Base-by-base conservation (phyloP, 1,140 invertebrate species). In the Lineus longissimus region DNA sequence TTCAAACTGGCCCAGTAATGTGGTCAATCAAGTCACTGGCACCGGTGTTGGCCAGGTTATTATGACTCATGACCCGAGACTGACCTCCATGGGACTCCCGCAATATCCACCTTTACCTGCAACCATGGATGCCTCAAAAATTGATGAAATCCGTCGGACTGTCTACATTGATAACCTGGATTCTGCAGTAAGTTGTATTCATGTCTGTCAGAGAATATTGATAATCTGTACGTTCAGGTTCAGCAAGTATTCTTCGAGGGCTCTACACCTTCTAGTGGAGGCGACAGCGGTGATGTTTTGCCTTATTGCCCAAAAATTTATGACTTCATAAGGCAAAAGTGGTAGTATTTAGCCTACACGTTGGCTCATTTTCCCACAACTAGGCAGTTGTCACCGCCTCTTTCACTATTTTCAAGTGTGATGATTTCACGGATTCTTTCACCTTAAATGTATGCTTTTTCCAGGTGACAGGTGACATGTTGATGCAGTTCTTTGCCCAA, bases 81-180 rank as follows among this genome's bases (percentile, higher is more conserved):
- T 98, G 45, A 86, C 88, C 30, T 87, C 89, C 6, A 88, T 92
- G 65, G 91, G 90, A 60, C 81, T 99, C 17, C 93, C 95, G 0
- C 84, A 88, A 17, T 99, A 99, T 84, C 97, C 97, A 11, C 90
- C 91, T 2, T 76, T 99, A 54, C 94, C 96, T 31, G 91, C 91
- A 0, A 90, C 89, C 59, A 90, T 93, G 69, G 95, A 98, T 79
- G 88, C 89, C 23, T 84, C 89, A 25, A 93, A 93, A 78, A 92
- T 99, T 62, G 96, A 99, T 84, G 96, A 99, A 83, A 98, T 98
- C 23, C 85, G 97, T 13, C 85, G 95, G 58, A 97, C 95, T 0
- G 84, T 95, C 2, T 86, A 94, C 43, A 85, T 94, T 1, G 85
- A 89, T 43, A 92, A 93, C 69, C 85, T 95, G 51, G 85, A 91